Evolutionary conservation across 2,888 invertebrate genomes (phyloP).

Genomic region (Eledone cirrhosa): DNA sequence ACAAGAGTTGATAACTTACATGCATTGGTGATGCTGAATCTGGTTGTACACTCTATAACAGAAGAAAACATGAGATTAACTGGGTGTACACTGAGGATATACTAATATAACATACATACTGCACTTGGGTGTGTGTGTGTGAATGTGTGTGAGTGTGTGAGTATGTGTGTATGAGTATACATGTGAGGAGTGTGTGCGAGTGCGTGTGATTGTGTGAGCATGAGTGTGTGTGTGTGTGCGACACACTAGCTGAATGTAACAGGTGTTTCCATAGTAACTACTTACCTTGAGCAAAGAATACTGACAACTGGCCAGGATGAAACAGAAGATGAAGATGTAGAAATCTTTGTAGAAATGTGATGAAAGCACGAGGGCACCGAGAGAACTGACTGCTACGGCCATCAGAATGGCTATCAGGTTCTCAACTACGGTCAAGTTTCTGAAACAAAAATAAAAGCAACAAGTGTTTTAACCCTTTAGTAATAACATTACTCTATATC

Average conservation of each 20-base stretch:
- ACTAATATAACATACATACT: too few relatives aligned
- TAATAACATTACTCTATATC: too few relatives aligned
- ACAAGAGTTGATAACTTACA: constrained; percentile 58
- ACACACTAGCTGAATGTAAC: background rate
- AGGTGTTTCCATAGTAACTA: background rate
- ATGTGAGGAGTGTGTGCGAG: too few relatives aligned
- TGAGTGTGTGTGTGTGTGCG: too few relatives aligned
- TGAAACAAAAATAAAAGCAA: constrained; percentile 41
- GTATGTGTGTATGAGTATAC: too few relatives aligned
- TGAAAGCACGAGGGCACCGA: constrained; percentile 85
- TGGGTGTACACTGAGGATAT: too few relatives aligned
- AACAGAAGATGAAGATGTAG: constrained; percentile 92
- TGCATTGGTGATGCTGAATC: constrained; percentile 99
- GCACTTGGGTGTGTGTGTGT: too few relatives aligned
- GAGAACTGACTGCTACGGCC: constrained; percentile 83
- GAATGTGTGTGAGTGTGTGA: too few relatives aligned
- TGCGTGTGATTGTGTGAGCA: too few relatives aligned
- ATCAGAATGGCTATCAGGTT: constrained; percentile 83
- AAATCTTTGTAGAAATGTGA: constrained; percentile 90
- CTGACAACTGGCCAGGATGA: constrained; percentile 97
- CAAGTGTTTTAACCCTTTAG: background rate
- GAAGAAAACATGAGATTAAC: constrained; percentile 21
- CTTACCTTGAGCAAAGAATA: constrained; percentile 86
- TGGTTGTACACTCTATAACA: constrained; percentile 87
- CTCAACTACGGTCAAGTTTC: constrained; percentile 83